phyloP scores from a whole-genome alignment of 2,888 invertebrate genomes.

The Dioctria rufipes region DNA sequence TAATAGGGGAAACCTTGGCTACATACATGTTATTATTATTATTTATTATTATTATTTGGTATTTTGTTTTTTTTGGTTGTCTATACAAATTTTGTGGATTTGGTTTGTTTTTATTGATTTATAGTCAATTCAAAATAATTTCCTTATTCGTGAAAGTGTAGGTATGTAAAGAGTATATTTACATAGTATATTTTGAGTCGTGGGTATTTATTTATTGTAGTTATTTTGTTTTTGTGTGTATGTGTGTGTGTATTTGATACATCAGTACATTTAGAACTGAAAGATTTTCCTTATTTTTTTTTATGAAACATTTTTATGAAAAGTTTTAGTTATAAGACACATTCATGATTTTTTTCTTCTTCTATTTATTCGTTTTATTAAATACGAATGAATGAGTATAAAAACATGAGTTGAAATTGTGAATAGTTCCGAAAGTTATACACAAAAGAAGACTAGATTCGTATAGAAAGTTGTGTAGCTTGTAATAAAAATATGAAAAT shows the following conservation, averaged over 20 bases:
- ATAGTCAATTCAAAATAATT: constrained; percentile 38
- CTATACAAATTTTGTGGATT: constrained; percentile 21
- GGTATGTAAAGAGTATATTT: constrained; percentile 24
- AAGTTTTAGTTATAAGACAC: constrained; percentile 40
- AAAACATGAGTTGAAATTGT: neutral
- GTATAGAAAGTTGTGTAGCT: constrained; percentile 29
- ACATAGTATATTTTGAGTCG: constrained; percentile 6
- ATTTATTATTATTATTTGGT: too few relatives aligned
- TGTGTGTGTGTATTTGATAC: constrained; percentile 9
- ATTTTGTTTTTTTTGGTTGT: constrained; percentile 1
- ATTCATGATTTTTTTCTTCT: constrained; percentile 33
- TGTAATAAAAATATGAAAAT: neutral
- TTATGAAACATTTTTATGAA: constrained; percentile 29
- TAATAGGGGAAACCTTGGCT: constrained; percentile 47
- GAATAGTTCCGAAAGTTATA: neutral
- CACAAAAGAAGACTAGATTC: neutral
- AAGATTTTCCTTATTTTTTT: constrained; percentile 16
- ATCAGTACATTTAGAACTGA: constrained; percentile 36
- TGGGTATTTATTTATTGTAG: constrained; percentile 9
- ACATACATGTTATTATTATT: neutral
- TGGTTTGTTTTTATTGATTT: constrained; percentile 31
- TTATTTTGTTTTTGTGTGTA: neutral
- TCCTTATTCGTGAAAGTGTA: constrained; percentile 32
- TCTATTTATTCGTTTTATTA: constrained; percentile 18
- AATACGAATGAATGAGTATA: neutral